Conservation (phyloP, 2,797 vertebrate species). For the Sitta carolinensis region DNA sequence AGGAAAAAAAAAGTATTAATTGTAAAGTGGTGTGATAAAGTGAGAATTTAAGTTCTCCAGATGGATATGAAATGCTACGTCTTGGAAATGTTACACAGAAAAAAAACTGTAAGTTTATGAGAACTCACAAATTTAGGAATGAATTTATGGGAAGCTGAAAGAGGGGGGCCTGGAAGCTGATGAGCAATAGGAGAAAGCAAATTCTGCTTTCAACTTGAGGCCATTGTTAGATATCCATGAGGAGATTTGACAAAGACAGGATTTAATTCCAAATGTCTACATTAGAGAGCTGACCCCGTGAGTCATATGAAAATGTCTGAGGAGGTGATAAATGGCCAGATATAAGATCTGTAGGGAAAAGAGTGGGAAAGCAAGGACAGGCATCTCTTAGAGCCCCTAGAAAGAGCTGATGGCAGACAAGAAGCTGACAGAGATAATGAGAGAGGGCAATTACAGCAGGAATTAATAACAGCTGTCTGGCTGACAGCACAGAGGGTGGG, state of each 20-base stretch:
- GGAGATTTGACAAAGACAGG: background rate
- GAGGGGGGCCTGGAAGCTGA: background rate
- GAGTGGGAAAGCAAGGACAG: background rate
- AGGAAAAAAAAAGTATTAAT: background rate
- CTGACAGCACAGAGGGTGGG: background rate
- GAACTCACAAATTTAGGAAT: no score
- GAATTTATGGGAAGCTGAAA: background rate
- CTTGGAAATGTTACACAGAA: background rate
- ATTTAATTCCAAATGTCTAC: background rate
- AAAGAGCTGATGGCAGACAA: background rate
- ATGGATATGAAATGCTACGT: background rate
- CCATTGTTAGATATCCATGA: background rate
- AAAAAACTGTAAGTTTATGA: background rate
- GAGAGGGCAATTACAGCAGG: conserved; percentile 3
- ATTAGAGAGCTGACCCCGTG: background rate
- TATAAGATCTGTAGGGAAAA: background rate
- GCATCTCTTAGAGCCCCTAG: background rate
- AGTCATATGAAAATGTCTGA: background rate
- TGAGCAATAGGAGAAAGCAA: background rate
- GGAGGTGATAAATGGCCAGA: background rate
- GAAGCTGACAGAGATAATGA: background rate
- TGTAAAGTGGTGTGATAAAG: background rate
- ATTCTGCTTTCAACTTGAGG: background rate
- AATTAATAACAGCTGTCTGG: background rate
- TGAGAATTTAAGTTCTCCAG: background rate